A percentile compares a stretch with the other conserved stretches of the same genome.
Conservation (phyloP, 2,113 vertebrate species). For the Rhea americana region DNA sequence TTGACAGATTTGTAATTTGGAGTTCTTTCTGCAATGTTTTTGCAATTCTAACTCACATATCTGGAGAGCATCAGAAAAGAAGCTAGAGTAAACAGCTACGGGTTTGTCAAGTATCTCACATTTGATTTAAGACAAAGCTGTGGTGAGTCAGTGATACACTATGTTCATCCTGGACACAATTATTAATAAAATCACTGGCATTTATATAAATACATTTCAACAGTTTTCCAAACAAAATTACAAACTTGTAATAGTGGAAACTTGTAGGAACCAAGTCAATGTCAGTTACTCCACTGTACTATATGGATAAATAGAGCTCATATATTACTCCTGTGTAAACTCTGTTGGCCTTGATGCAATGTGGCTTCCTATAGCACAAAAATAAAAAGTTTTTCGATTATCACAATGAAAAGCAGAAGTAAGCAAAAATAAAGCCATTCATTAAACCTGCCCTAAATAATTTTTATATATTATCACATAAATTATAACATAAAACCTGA, state of each 20-base stretch:
- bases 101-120: slow-evolving; percentile 11
- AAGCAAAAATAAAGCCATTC: slow-evolving; percentile 35
- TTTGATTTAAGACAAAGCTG: slow-evolving; percentile 9
- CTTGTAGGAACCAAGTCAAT: neutral
- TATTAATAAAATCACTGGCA: neutral
- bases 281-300: neutral
- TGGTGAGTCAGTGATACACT: neutral
- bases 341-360: slow-evolving; percentile 36
- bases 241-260: neutral
- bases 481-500: neutral
- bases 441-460: slow-evolving; percentile 13
- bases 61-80: neutral
- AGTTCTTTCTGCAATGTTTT: neutral
- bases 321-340: slow-evolving; percentile 19
- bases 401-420: slow-evolving; percentile 9
- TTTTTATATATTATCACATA: neutral
- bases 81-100: neutral
- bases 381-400: slow-evolving; percentile 50
- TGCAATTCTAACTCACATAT: slow-evolving; percentile 18
- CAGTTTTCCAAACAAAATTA: slow-evolving; percentile 1
- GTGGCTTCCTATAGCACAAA: neutral
- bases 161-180: neutral
- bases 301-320: neutral
- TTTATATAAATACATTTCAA: slow-evolving; percentile 1
- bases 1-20: slow-evolving; percentile 40